Evolutionary conservation across 2,113 vertebrate species (phyloP).

Genomic region (Anhinga anhinga): DNA sequence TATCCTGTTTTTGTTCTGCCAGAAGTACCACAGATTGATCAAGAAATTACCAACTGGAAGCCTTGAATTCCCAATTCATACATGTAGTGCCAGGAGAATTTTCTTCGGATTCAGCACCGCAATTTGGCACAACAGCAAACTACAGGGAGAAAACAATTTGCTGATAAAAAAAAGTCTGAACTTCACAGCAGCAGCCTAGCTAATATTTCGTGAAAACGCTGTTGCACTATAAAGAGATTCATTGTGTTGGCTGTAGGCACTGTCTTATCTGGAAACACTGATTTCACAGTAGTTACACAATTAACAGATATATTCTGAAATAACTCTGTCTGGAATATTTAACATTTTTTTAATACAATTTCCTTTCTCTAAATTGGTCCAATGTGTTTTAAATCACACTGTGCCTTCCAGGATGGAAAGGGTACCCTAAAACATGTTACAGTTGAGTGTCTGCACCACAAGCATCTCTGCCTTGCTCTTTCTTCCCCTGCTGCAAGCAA

Average conservation of each 20-base stretch:
- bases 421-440: neutral
- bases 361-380: neutral
- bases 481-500: neutral
- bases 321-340: neutral
- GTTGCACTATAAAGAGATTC: neutral
- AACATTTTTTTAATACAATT: neutral
- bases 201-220: neutral
- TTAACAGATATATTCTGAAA: neutral
- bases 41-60: neutral
- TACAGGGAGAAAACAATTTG: neutral
- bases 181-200: neutral
- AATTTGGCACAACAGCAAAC: neutral
- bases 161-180: constrained; percentile 6
- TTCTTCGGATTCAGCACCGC: neutral
- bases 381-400: neutral
- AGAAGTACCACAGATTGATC: neutral
- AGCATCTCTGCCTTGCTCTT: neutral
- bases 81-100: neutral
- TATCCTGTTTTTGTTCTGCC: neutral
- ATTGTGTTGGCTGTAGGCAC: neutral
- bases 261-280: neutral
- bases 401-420: neutral
- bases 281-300: neutral
- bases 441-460: neutral
- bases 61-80: neutral